phyloP scores from a whole-genome alignment of 2,113 vertebrate species.

The Heloderma charlesbogerti region DNA sequence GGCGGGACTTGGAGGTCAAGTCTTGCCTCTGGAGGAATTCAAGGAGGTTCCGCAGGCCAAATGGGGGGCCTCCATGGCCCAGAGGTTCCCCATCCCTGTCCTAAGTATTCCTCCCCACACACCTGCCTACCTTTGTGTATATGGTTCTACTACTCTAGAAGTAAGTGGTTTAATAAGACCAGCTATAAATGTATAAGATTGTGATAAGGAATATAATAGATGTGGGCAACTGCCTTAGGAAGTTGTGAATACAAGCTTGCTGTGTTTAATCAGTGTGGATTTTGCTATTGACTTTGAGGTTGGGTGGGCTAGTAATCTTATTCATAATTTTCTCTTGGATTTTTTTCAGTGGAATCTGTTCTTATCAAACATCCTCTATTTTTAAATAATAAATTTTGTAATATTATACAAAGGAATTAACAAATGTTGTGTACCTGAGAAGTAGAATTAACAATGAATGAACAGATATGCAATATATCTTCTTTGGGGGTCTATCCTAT shows the following conservation, averaged over 20 bases:
- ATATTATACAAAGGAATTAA: constrained; percentile 42
- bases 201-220: too few species aligned
- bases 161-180: too few species aligned
- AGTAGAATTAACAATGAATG: constrained; percentile 51
- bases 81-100: too few species aligned
- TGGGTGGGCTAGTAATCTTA: not conserved
- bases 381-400: constrained; percentile 45
- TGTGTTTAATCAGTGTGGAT: not conserved
- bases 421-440: constrained; percentile 30
- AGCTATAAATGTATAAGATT: too few species aligned
- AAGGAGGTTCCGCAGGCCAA: too few species aligned
- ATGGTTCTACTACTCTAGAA: too few species aligned
- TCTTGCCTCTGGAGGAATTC: too few species aligned
- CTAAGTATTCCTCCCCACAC: too few species aligned
- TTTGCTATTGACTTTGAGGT: not conserved
- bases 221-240: too few species aligned
- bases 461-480: not conserved
- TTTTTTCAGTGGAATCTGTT: not conserved
- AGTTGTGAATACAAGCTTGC: not conserved
- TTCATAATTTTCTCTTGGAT: not conserved
- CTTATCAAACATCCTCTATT: constrained; percentile 10
- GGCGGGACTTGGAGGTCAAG: too few species aligned
- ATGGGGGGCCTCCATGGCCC: too few species aligned
- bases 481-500: constrained; percentile 63
- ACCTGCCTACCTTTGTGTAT: too few species aligned